phyloP scores from a whole-genome alignment of 2,797 vertebrate genomes.

The Thamnophis elegans region DNA sequence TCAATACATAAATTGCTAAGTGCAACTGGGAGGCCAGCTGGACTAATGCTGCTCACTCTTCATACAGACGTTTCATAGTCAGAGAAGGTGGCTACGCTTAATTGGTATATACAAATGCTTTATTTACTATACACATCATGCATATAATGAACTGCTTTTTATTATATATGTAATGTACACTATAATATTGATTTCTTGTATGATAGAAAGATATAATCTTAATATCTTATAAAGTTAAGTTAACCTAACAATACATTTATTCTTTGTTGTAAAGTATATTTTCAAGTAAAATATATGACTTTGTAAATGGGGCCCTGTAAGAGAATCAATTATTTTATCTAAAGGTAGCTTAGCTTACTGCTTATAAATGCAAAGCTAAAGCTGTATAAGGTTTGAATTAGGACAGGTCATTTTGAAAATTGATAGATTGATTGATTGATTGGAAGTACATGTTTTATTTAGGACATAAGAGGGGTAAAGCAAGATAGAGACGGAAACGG shows the following conservation, averaged over 20 bases:
- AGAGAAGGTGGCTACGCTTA: background rate
- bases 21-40: background rate
- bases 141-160: background rate
- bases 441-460: background rate
- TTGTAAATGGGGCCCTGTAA: background rate
- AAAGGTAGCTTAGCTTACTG: background rate
- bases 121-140: background rate
- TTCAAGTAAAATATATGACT: background rate
- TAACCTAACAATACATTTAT: background rate
- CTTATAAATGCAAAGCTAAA: background rate
- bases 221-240: background rate
- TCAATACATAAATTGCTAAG: background rate
- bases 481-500: background rate
- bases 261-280: background rate
- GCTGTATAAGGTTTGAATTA: background rate
- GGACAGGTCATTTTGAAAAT: background rate
- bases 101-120: background rate
- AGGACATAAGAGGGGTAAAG: background rate
- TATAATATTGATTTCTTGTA: background rate
- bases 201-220: background rate
- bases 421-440: background rate
- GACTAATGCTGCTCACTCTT: background rate
- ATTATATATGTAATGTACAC: background rate
- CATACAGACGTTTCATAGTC: background rate
- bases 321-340: background rate